Evolutionary conservation across 2,797 vertebrate species (phyloP).

Genomic region (Champsocephalus gunnari): DNA sequence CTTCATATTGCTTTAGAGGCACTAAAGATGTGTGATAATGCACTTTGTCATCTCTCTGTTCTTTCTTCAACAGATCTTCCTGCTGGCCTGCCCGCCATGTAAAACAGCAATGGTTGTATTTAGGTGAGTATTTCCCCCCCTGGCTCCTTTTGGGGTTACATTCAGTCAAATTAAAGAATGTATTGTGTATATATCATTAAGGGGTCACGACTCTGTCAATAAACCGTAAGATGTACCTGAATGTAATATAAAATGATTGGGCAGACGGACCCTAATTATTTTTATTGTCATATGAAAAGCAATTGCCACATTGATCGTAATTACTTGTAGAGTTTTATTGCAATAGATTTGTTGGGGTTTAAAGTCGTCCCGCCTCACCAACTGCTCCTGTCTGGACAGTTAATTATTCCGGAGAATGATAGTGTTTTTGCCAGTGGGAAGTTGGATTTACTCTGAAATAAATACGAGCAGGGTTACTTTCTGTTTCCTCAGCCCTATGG

Average conservation of each 20-base stretch:
- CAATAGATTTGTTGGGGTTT: constrained; percentile 32
- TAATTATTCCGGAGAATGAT: constrained; percentile 58
- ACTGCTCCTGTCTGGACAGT: constrained; percentile 32
- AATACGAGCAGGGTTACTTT: constrained; percentile 48
- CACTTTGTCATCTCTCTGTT: constrained; percentile 28
- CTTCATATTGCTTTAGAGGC: constrained; percentile 31
- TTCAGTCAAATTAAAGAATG: not conserved
- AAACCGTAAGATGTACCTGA: not conserved
- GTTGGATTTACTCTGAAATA: constrained; percentile 44
- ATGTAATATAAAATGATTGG: constrained; percentile 3
- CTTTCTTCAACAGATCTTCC: constrained; percentile 92
- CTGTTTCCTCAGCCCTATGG: constrained; percentile 5
- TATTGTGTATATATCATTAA: not conserved
- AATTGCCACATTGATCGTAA: constrained; percentile 21
- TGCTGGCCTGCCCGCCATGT: constrained; percentile 95
- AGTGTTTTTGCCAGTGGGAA: constrained; percentile 43
- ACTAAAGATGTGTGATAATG: constrained; percentile 31
- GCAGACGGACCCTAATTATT: not conserved
- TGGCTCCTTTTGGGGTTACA: not conserved
- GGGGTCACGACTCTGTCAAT: not conserved
- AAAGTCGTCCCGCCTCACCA: constrained; percentile 19
- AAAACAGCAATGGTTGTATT: constrained; percentile 92
- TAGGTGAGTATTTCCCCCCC: constrained; percentile 85
- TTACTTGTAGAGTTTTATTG: constrained; percentile 27
- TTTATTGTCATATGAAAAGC: constrained; percentile 31